Evolutionary conservation across 2,797 vertebrate species (phyloP), one percentile per base, ranked within the genome.

Genomic region (Anomalospiza imberbis): DNA sequence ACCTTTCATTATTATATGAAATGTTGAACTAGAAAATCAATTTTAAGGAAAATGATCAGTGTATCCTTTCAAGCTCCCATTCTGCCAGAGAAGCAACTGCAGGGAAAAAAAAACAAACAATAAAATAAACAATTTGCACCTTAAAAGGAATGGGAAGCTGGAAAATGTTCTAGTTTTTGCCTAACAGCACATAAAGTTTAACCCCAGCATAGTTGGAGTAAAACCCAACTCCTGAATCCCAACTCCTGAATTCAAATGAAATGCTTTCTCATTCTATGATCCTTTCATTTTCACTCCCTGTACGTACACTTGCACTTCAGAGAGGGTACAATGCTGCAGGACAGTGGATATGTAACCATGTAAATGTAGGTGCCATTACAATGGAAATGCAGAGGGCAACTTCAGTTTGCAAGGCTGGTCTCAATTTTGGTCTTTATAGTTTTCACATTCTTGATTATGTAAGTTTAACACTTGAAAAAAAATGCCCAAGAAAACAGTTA

Each of bases 401-500:
- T 55, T 76, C 25, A 70, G 13, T 40, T 63, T 60, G 47, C 28
- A 81, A 86, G 7, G 14, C 8, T 26, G 48, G 21, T 40, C 63
- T 53, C 75, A 48, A 34, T 40, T 76, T 61, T 40, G 14, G 15
- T 48, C 45, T 26, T 40, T 26, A 72, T 25, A 21, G 9, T 51
- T 89, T 82, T 57, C 6, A 29, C 14, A n/a, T 31, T 57, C 29
- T 50, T 25, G 10, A 28, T 42, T 26, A 40, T 1, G 0, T 7
- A 72, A 55, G 14, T 47, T 80, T 53, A 66, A 47, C 10, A 24
- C 34, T 51, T 71, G 1, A 26, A 55, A 73, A 92, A 55, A 16
- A 19, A 29, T 1, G 6, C 11, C 4, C 10, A 21, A 26, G 12
- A 15, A 78, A 73, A 61, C 0, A 26, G 19, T 17, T 34, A 20